Evolutionary conservation across 2,797 vertebrate genomes (phyloP).

Genomic region (Lutra lutra): DNA sequence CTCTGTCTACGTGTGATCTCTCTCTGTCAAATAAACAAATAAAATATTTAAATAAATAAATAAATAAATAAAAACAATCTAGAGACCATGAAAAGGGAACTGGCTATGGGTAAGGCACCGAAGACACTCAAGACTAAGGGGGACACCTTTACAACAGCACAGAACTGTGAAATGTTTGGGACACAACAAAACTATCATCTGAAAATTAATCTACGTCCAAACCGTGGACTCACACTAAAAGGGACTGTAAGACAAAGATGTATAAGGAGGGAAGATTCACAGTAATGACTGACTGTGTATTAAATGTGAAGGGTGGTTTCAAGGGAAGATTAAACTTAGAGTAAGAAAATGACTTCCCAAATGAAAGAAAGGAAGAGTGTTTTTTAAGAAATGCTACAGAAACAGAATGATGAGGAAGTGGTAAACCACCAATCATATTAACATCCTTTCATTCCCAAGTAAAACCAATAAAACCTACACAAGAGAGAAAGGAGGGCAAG

Average conservation of each 20-base stretch:
- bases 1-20: no score
- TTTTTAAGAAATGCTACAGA: constrained; percentile 12
- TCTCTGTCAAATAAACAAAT: no score
- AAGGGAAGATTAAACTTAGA: constrained; percentile 29
- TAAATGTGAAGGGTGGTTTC: background rate
- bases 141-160: background rate
- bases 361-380: background rate
- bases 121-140: background rate
- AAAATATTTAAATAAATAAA: no score
- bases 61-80: background rate
- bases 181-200: background rate
- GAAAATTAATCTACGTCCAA: background rate
- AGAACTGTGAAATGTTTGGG: background rate
- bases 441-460: background rate
- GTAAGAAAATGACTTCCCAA: constrained; percentile 41
- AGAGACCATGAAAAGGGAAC: background rate
- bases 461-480: background rate
- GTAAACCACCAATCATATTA: background rate
- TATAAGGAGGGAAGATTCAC: background rate
- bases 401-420: background rate
- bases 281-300: background rate
- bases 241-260: background rate
- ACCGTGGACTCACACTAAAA: background rate
- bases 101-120: no score
- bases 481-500: background rate